Evolutionary conservation across 2,888 invertebrate species (phyloP).

Genomic region (Alloscopus bannaensis): DNA sequence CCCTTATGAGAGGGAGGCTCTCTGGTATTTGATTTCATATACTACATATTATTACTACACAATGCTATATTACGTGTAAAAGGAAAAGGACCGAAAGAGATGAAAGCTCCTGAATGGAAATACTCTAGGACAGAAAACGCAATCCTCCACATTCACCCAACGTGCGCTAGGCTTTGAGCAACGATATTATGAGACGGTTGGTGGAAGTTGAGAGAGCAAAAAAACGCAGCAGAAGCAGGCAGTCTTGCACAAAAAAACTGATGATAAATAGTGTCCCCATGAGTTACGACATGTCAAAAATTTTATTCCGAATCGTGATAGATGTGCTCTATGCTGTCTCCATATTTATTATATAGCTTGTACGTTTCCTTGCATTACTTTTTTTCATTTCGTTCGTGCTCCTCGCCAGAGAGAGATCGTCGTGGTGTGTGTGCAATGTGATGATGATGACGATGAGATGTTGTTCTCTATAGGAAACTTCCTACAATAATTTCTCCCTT

Average conservation of each 20-base stretch:
- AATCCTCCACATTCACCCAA: too few relatives aligned
- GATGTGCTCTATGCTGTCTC: conserved; percentile 70
- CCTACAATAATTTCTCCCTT: conserved; percentile 21
- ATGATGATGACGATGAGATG: conserved; percentile 16
- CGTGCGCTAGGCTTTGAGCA: too few relatives aligned
- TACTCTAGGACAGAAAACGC: too few relatives aligned
- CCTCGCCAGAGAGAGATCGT: not conserved
- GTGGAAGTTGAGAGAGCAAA: too few relatives aligned
- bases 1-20: too few relatives aligned
- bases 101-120: too few relatives aligned
- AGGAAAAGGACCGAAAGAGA: too few relatives aligned
- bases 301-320: conserved; percentile 73
- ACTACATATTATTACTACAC: too few relatives aligned
- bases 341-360: conserved; percentile 65
- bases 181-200: too few relatives aligned
- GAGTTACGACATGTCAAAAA: conserved; percentile 72
- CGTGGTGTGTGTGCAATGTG: not conserved
- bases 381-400: conserved; percentile 30
- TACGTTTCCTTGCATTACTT: conserved; percentile 30
- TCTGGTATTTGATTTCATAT: too few relatives aligned
- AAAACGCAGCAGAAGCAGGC: conserved; percentile 39
- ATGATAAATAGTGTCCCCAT: conserved; percentile 71
- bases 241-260: conserved; percentile 65
- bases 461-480: conserved; percentile 42
- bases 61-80: too few relatives aligned